Base-by-base conservation (phyloP, 2,113 vertebrate genomes). In the Lycaon pictus region DNA sequence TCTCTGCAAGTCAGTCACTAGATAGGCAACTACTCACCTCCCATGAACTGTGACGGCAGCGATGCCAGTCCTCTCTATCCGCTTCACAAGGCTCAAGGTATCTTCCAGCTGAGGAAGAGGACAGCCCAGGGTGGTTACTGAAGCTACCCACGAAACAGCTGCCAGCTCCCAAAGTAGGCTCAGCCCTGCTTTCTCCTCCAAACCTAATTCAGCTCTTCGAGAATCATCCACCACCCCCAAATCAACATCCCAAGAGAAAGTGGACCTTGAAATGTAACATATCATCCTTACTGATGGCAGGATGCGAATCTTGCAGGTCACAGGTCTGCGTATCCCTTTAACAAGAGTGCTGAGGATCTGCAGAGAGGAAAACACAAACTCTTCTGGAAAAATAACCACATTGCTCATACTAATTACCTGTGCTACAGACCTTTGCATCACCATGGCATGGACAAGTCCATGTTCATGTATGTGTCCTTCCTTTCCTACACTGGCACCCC, bases 271-370 rank as follows among this genome's bases (percentile, higher is more conserved):
- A 56, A 92, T 11, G 22, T 29, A 92, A 83, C 0, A 13, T 81
- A 63, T 72, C 23, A 76, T 17, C 48, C 99, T 99, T 98, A 99
- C 99, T 82, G 99, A 99, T 1, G 99, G 98, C 48, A 99, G 98
- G 95, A 99, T 99, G 84, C 99, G 98, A 96, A 99, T 99, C 98
- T 99, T 99, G 98, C 99, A 99, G 7, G 99, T 99, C 93, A 99
- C 98, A 13, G 99, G 99, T 93, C 99, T 99, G 56, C 98, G 98
- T 6, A 99, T 98, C 35, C 99, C 99, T 72, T 98, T 98, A 93
- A 99, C 99, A 7, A 99, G 99, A 5, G 99, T 99, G 76, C 97
- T 99, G 43, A 99, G 93, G 97, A 99, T 99, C 99, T 99, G 96
- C 43, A 97, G 94, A 93, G 60, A 95, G 37, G 20, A 96, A 74